Conservation (phyloP, 2,113 vertebrate genomes). For the Bolborhynchus lineola region DNA sequence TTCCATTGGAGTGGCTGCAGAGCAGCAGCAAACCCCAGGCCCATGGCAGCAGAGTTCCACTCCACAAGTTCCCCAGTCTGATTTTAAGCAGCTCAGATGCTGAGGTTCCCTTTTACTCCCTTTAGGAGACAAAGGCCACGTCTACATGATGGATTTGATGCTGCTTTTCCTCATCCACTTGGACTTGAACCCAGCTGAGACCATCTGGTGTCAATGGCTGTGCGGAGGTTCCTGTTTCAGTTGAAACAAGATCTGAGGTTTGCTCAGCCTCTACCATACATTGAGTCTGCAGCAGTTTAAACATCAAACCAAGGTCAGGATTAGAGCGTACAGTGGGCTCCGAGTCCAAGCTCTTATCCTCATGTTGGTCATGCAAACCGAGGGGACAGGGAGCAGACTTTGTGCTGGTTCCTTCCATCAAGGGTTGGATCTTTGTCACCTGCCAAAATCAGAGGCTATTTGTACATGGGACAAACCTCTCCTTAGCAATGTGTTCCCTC, state of each 20-base stretch:
- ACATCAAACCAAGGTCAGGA: background rate
- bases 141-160: background rate
- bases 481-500: background rate
- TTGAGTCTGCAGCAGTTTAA: background rate
- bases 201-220: background rate
- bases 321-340: rapidly evolving
- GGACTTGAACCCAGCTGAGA: background rate
- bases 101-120: background rate
- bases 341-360: background rate
- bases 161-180: background rate
- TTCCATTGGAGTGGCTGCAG: background rate
- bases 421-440: background rate
- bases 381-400: background rate
- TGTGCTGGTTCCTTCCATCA: background rate
- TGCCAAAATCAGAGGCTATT: background rate
- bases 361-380: rapidly evolving
- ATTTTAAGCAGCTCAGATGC: background rate
- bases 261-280: background rate
- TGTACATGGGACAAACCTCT: background rate
- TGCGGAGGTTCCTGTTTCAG: background rate
- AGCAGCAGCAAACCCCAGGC: background rate
- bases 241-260: background rate
- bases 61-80: background rate
- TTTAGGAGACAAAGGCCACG: background rate
- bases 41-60: rapidly evolving